Evolutionary conservation across 2,113 vertebrate genomes (phyloP).

Genomic region (Menidia beryllina): DNA sequence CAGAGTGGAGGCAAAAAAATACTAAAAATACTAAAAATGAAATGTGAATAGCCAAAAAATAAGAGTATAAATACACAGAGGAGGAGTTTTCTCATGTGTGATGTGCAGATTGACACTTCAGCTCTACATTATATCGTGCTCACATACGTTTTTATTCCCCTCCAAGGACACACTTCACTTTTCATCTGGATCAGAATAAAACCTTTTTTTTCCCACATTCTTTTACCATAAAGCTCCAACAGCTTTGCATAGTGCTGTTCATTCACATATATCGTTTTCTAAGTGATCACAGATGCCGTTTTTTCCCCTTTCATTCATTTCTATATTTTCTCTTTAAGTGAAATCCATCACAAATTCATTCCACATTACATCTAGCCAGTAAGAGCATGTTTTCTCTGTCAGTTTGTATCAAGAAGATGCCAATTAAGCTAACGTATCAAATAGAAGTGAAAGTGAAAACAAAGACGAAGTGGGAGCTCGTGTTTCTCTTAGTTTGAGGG

Average conservation of each 20-base stretch:
- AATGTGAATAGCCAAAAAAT: too few species aligned
- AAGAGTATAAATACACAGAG: too few species aligned
- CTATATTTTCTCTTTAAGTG: neutral
- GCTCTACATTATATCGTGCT: too few species aligned
- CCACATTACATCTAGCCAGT: neutral
- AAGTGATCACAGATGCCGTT: neutral
- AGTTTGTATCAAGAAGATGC: neutral
- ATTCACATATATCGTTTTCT: neutral
- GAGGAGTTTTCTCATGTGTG: too few species aligned
- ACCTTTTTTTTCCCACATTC: neutral
- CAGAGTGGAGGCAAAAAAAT: too few species aligned
- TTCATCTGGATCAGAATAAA: too few species aligned
- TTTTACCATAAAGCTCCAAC: neutral
- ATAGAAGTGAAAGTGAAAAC: neutral
- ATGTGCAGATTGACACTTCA: too few species aligned
- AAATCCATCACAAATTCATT: neutral
- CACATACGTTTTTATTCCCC: neutral
- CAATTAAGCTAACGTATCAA: conserved; percentile 7
- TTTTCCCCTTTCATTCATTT: neutral
- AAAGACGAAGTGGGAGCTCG: neutral
- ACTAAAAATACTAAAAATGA: too few species aligned
- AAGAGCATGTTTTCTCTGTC: neutral
- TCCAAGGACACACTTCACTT: neutral
- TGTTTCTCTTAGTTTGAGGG: neutral
- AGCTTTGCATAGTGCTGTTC: too few species aligned